These are phyloP conservation scores for Aldrovandia affinis DNA, from an alignment of 2,797 vertebrate species.

Conservation along the genomic window DNA sequence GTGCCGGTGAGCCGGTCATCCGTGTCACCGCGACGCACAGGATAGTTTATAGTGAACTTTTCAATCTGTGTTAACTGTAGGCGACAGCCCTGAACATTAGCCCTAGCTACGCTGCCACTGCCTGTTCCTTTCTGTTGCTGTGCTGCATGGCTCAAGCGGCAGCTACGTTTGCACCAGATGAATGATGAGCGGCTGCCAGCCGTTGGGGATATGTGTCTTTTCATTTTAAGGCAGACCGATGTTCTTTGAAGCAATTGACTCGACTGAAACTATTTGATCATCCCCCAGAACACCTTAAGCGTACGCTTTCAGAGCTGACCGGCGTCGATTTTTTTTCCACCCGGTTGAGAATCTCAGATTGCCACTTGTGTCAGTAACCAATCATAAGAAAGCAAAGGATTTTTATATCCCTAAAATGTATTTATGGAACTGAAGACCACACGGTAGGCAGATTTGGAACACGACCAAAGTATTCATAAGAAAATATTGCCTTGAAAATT, in stretches of 20 bases:
- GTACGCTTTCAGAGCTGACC: not conserved
- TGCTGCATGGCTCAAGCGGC: not conserved
- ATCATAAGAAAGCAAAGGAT: not conserved
- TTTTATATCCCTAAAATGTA: too few species aligned
- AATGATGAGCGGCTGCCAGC: not conserved
- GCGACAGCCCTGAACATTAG: not conserved
- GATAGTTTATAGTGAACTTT: not conserved
- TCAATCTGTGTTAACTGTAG: not conserved
- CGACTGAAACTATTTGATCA: not conserved
- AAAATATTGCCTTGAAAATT: too few species aligned
- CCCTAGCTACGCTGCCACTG: not conserved
- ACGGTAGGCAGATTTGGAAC: too few species aligned
- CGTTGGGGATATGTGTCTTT: not conserved
- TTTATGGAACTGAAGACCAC: too few species aligned
- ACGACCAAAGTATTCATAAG: too few species aligned
- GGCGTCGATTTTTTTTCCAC: not conserved
- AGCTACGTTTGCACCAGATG: not conserved
- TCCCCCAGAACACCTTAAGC: not conserved
- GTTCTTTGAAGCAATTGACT: not conserved
- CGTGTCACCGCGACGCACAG: not conserved
- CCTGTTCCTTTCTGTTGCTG: not conserved
- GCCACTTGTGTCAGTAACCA: not conserved
- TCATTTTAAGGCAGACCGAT: not conserved
- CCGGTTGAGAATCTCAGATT: not conserved
- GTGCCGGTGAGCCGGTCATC: not conserved